Base-by-base conservation (phyloP, 2,888 invertebrate genomes). In the Protophormia terraenovae region DNA sequence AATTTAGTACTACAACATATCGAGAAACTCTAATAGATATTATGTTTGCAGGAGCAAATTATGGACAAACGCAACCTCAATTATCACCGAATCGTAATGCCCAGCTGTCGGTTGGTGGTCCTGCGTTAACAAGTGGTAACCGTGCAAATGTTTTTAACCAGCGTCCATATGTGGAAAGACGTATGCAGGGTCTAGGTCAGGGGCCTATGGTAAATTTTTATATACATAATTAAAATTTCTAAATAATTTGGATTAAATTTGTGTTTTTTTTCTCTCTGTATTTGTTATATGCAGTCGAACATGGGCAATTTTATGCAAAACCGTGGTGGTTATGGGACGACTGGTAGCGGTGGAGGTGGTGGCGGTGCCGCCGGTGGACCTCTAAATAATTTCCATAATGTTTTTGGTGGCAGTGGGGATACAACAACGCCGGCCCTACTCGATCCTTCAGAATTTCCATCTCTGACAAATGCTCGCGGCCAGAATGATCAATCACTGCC, bases 381-480 rank as follows among this genome's bases (percentile, higher is more conserved):
- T 93, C 96, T 97, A 94, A 94, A 93, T 89, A 94, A 94, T 93
- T 96, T 97, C 94, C 97, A 97, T 93, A 96, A 96, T 90, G 97
- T 97, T 93, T 97, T 97, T 93, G 95, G 95, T 91, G 95, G 95
- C 85, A 95, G 95, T 90, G 95, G 96, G 86, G 96, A 96, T 91
- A 95, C 95, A 90, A 95, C 95, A 90, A 97, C 97, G 90, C 97
- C 97, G 87, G 97, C 97, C 88, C 94, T 97, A 88, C 94, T 98
- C 90, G 98, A 98, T 94, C 95, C 97, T 89, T 97, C 97, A 91
- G 98, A 98, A 94, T 98, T 98, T 93, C 98, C 98, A 87, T 97
- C 97, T 89, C 94, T 98, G 91, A 97, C 97, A 90, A 93, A 93
- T 90, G 97, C 96, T 93, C 95, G 97, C 92, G 97, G 96, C 89